Percentiles rank a stretch among this genome's conserved stretches.
Conservation (phyloP, 2,888 invertebrate genomes). For the Aporophyla nigra region DNA sequence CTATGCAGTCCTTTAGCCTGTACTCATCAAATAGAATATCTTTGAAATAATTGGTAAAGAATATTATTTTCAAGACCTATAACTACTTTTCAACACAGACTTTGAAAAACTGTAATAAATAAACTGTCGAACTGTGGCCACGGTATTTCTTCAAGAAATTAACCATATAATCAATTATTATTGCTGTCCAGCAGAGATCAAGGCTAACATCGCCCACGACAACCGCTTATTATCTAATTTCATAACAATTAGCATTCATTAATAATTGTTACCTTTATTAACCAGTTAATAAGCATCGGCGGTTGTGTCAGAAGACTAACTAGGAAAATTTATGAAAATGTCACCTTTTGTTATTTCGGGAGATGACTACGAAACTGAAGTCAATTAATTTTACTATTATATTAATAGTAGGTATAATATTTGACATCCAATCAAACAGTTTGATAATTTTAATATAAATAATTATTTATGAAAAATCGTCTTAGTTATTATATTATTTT, state of each 20-base stretch:
- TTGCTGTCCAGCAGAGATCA: conserved; percentile 71
- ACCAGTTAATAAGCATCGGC: conserved; percentile 42
- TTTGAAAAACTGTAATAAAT: background rate
- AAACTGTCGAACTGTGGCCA: background rate
- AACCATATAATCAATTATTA: conserved; percentile 65
- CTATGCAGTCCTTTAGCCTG: no score
- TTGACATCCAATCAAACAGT: conserved; percentile 94
- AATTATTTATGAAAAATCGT: conserved; percentile 78
- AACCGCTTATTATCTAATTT: conserved; percentile 79
- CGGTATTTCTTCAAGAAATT: conserved; percentile 31
- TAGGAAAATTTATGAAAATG: conserved; percentile 12
- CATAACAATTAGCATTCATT: conserved; percentile 81
- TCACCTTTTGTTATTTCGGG: conserved; percentile 2
- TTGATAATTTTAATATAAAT: conserved; percentile 91
- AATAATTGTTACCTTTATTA: conserved; percentile 69
- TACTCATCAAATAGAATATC: background rate
- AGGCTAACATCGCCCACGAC: conserved; percentile 79
- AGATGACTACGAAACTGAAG: no score
- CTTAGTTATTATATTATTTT: no score
- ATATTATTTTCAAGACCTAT: conserved; percentile 1
- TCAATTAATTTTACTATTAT: background rate
- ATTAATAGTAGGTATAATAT: no score
- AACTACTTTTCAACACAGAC: background rate
- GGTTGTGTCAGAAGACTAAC: background rate
- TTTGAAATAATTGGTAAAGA: conserved; percentile 2